Percentiles rank a stretch among this genome's conserved stretches.
phyloP scores from a whole-genome alignment of 1,140 invertebrate species.

The Aphaenogaster ashmeadi region DNA sequence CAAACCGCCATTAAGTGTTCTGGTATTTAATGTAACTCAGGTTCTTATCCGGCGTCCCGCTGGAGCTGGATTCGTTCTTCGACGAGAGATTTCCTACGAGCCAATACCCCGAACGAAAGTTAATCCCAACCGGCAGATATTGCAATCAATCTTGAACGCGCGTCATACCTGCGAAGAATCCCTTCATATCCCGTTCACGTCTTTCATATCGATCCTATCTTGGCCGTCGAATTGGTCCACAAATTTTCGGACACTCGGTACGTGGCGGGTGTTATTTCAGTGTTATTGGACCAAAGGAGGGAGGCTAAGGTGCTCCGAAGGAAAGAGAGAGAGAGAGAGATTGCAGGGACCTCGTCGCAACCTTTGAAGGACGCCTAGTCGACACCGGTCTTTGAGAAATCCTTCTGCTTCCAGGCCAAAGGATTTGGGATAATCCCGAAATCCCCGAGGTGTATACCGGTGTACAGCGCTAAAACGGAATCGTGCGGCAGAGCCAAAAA shows the following conservation, averaged over 20 bases:
- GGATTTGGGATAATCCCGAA: conserved; percentile 64
- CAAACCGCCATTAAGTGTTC: conserved; percentile 33
- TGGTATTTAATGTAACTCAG: conserved; percentile 28
- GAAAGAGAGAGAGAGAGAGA: conserved; percentile 19
- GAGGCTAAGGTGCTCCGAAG: not conserved
- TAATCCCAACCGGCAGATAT: not conserved
- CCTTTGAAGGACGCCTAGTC: conserved; percentile 45
- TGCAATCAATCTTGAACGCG: conserved; percentile 47
- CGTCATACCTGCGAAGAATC: conserved; percentile 4
- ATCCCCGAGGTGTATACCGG: conserved; percentile 53
- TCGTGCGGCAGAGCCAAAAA: not conserved
- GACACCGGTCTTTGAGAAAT: conserved; percentile 35
- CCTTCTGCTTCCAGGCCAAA: conserved; percentile 59
- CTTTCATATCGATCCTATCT: not conserved
- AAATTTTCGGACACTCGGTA: conserved; percentile 56
- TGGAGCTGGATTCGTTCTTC: not conserved
- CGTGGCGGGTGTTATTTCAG: conserved; percentile 30
- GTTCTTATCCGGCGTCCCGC: not conserved
- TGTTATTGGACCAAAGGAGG: conserved; percentile 14
- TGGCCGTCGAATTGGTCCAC: not conserved
- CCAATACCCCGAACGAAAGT: conserved; percentile 5
- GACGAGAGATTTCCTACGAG: not conserved
- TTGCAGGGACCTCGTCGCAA: conserved; percentile 51
- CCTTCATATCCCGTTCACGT: not conserved
- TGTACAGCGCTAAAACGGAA: conserved; percentile 40